Conservation (phyloP, 2,888 invertebrate genomes). For the Ptychoptera contaminata region DNA sequence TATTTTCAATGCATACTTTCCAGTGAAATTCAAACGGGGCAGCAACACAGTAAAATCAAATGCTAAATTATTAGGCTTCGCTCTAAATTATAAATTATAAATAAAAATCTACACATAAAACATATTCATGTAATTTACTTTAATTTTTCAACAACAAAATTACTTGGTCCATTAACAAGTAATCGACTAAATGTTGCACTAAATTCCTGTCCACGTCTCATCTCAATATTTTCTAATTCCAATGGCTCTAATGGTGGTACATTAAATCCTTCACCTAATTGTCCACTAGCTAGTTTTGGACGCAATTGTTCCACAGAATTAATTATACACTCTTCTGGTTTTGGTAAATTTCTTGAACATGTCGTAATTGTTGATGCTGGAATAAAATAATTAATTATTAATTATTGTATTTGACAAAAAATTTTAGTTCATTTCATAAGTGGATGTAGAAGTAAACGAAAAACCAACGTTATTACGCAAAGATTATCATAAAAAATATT, state of each 20-base stretch:
- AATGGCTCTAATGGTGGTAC: conserved; percentile 27
- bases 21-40: conserved; percentile 25
- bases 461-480: too few relatives aligned
- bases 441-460: too few relatives aligned
- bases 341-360: conserved; percentile 26
- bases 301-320: conserved; percentile 22
- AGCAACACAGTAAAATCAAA: conserved; percentile 26
- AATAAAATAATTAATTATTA: conserved; percentile 8
- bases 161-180: conserved; percentile 26
- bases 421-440: neutral
- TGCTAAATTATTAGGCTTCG: conserved; percentile 21
- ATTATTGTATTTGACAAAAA: neutral
- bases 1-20: conserved; percentile 25
- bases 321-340: conserved; percentile 25
- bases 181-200: conserved; percentile 25
- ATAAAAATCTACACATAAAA: conserved; percentile 1
- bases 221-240: conserved; percentile 24
- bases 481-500: too few relatives aligned
- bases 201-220: conserved; percentile 25
- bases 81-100: conserved; percentile 14
- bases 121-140: conserved; percentile 16
- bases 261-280: conserved; percentile 27
- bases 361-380: conserved; percentile 23
- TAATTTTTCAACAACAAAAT: conserved; percentile 27
- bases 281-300: conserved; percentile 23